These are phyloP conservation scores for Epinephelus malabaricus DNA, from an alignment of 2,797 vertebrate species.

Conservation along the genomic window DNA sequence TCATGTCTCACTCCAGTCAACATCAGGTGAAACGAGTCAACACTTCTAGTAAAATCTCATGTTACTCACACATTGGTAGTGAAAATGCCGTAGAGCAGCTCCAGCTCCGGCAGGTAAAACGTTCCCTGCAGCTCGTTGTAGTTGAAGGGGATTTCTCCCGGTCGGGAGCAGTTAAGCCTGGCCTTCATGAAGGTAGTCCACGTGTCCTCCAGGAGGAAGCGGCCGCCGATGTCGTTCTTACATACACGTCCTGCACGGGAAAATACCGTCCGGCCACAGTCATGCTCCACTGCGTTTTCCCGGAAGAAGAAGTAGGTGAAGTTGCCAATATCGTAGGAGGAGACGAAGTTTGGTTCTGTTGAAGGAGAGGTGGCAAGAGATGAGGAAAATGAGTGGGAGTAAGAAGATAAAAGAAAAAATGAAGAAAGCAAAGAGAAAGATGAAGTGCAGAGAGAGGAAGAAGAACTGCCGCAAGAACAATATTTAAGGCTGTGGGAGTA, in stretches of 20 bases:
- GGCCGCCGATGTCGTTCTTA: conserved; percentile 97
- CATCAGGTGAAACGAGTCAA: no score
- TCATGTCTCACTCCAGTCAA: no score
- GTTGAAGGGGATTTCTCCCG: conserved; percentile 96
- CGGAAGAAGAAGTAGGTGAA: conserved; percentile 99
- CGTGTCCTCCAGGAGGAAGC: conserved; percentile 96
- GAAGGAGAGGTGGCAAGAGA: conserved; percentile 7
- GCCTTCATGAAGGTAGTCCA: conserved; percentile 99
- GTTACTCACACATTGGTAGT: conserved; percentile 95
- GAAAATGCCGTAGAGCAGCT: conserved; percentile 96
- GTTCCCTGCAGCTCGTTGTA: conserved; percentile 97
- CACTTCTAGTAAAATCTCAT: background rate
- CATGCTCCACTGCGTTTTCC: conserved; percentile 96
- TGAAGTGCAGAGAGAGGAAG: conserved; percentile 48
- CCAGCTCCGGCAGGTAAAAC: conserved; percentile 95
- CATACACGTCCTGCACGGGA: conserved; percentile 95
- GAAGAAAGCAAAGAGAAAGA: conserved; percentile 34
- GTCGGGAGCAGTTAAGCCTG: conserved; percentile 95
- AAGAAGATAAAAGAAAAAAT: conserved; percentile 28
- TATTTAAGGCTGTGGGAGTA: conserved; percentile 62
- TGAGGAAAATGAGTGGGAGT: conserved; percentile 17
- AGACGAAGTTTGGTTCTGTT: conserved; percentile 97
- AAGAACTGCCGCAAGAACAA: conserved; percentile 51
- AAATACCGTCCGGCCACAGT: conserved; percentile 95
- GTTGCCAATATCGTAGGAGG: conserved; percentile 96